Percentiles rank a stretch among this genome's conserved stretches.
Evolutionary conservation across 1,140 invertebrate species (phyloP).

Genomic region (Trichomalopsis sarcophagae): DNA sequence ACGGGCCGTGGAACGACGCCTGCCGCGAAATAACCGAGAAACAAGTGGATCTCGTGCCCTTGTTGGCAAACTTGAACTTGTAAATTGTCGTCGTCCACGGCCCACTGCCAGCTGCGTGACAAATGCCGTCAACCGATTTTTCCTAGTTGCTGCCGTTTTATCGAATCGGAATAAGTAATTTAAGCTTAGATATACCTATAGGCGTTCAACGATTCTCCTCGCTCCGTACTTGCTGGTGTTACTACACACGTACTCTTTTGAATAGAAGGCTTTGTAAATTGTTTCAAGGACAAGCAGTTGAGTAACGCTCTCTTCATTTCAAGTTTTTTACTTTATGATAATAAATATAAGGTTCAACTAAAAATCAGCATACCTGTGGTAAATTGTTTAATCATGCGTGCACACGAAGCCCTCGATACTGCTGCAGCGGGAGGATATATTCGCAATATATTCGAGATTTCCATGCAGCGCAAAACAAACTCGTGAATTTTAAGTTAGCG

Average conservation of each 20-base stretch:
- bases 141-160: neutral
- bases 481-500: no score
- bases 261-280: neutral
- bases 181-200: no score
- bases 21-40: slow-evolving; percentile 63
- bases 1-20: slow-evolving; percentile 65
- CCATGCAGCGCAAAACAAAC: no score
- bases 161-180: neutral
- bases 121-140: neutral
- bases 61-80: slow-evolving; percentile 46
- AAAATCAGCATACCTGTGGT: neutral
- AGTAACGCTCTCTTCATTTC: neutral
- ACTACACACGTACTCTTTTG: neutral
- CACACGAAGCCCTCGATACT: neutral
- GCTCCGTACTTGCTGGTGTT: neutral
- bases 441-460: no score
- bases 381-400: neutral
- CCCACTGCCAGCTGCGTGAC: neutral
- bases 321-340: neutral
- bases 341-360: neutral
- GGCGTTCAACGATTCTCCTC: neutral
- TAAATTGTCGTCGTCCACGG: slow-evolving; percentile 8
- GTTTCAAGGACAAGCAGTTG: neutral
- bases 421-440: no score
- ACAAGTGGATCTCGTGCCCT: slow-evolving; percentile 51